A percentile compares a stretch with the other conserved stretches of the same genome.
phyloP scores from a whole-genome alignment of 2,888 invertebrate species.

The Caprella mutica region DNA sequence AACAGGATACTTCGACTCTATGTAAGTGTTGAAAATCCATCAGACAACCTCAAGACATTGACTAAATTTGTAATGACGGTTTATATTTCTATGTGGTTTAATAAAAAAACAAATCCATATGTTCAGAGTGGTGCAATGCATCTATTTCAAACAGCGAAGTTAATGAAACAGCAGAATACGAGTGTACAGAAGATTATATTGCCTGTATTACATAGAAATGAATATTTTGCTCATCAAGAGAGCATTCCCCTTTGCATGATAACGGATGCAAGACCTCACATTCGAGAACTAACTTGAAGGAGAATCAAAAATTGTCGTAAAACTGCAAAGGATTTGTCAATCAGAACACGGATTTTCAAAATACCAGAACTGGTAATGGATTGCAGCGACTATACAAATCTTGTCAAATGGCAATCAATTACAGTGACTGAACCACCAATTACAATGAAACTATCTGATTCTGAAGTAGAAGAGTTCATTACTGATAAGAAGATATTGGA shows the following conservation, averaged over 20 bases:
- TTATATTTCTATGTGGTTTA: background rate
- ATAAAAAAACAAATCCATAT: background rate
- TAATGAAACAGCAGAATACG: background rate
- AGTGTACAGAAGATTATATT: background rate
- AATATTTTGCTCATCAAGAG: background rate
- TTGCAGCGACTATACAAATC: background rate
- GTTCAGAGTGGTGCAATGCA: background rate
- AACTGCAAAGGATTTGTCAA: background rate
- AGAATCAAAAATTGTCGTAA: background rate
- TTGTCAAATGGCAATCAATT: background rate
- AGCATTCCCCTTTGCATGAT: background rate
- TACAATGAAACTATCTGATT: too few relatives aligned
- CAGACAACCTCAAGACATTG: background rate
- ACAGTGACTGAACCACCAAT: background rate
- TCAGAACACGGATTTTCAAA: background rate
- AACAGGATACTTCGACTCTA: background rate
- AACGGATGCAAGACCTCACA: background rate
- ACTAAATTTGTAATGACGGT: background rate
- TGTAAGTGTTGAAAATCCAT: background rate
- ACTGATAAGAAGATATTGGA: background rate
- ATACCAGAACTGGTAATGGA: background rate
- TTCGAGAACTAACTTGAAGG: background rate
- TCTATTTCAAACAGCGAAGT: background rate
- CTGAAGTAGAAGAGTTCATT: too few relatives aligned
- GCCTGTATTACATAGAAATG: background rate